phyloP scores from a whole-genome alignment of 92 coral and sea anemone genomes.

The Micromussa lordhowensis region DNA sequence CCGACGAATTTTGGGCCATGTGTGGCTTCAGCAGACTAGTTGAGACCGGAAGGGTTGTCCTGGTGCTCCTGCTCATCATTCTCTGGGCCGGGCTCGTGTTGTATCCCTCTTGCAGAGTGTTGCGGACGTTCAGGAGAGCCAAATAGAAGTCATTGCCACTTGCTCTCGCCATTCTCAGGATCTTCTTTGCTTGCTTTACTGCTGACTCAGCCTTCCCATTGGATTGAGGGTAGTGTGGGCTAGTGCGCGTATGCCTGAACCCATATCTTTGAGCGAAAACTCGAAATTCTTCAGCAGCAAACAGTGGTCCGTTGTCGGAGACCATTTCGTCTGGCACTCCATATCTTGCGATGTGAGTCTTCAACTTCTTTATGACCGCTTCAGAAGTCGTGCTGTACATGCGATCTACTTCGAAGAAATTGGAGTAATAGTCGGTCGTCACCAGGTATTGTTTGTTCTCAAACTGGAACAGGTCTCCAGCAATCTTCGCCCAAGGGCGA shows the following conservation, averaged over 20 bases:
- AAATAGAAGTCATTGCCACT: not conserved
- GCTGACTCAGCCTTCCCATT: not conserved
- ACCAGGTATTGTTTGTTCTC: constrained; percentile 49
- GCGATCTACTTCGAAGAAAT: constrained; percentile 31
- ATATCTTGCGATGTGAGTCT: constrained; percentile 35
- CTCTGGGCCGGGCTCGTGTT: constrained; percentile 10
- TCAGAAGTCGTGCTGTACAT: constrained; percentile 27
- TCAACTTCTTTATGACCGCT: constrained; percentile 34
- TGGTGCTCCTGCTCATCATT: constrained; percentile 6
- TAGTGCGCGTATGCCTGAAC: not conserved
- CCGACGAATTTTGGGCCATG: too few relatives aligned
- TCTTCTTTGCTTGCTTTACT: not conserved
- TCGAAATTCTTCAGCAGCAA: constrained; percentile 4
- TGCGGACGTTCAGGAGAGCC: constrained; percentile 3
- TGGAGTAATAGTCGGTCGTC: constrained; percentile 51
- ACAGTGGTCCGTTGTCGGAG: constrained; percentile 14
- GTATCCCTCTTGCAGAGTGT: constrained; percentile 1
- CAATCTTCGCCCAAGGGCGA: constrained; percentile 47
- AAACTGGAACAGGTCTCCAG: constrained; percentile 41
- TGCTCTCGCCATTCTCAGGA: not conserved
- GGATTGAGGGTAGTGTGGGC: not conserved
- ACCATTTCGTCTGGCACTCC: constrained; percentile 1
- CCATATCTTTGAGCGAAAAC: not conserved
- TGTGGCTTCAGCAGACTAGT: constrained; percentile 2
- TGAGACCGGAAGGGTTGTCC: not conserved